Conservation (phyloP, 2,888 invertebrate genomes). For the Cantharis lateralis region DNA sequence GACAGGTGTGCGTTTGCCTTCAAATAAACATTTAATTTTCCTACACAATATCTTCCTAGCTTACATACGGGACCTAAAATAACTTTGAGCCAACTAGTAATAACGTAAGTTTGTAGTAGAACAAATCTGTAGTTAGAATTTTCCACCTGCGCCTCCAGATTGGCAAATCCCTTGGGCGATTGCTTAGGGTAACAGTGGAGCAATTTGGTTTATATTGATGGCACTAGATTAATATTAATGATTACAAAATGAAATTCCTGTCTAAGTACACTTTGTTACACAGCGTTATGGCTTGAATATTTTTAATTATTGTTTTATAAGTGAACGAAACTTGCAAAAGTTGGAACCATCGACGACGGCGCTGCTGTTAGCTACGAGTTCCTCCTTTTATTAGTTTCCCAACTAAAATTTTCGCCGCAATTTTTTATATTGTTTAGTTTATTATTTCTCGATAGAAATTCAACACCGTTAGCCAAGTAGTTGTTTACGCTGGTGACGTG, state of each 20-base stretch:
- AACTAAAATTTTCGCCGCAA: not conserved
- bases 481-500: constrained; percentile 2
- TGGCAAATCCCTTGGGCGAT: constrained; percentile 25
- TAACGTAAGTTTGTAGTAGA: constrained; percentile 30
- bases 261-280: constrained; percentile 49
- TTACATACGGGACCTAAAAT: constrained; percentile 42
- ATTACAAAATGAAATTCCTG: constrained; percentile 54
- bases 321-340: not conserved
- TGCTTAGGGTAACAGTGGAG: constrained; percentile 40
- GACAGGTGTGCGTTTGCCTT: constrained; percentile 18
- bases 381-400: not conserved
- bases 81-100: constrained; percentile 39
- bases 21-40: constrained; percentile 20
- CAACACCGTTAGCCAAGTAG: constrained; percentile 1
- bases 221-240: constrained; percentile 56
- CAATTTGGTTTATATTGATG: constrained; percentile 55
- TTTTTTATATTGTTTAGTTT: not conserved
- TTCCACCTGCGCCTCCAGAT: not conserved
- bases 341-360: not conserved
- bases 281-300: constrained; percentile 44
- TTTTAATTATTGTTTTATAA: constrained; percentile 47
- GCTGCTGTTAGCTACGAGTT: not conserved
- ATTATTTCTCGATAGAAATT: not conserved
- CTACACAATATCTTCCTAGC: constrained; percentile 38
- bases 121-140: constrained; percentile 15